A percentile compares a stretch with the other conserved stretches of the same genome.
Conservation (phyloP, 2,888 invertebrate genomes). For the Crepidodera aurea region DNA sequence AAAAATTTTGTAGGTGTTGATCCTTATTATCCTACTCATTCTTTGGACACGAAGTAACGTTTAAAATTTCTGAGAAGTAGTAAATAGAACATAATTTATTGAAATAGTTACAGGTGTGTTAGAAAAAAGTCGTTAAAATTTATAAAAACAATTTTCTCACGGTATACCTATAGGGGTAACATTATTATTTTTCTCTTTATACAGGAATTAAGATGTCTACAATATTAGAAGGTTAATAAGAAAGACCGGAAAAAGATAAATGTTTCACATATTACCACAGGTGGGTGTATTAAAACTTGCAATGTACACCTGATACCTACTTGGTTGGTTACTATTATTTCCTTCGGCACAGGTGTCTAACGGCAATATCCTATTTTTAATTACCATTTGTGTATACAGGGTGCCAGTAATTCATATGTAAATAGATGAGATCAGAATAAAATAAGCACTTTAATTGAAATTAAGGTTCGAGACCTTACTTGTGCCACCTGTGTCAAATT, state of each 20-base stretch:
- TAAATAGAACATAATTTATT: neutral
- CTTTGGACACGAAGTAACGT: too few species aligned
- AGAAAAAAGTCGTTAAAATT: neutral
- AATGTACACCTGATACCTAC: neutral
- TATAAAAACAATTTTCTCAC: conserved; percentile 3
- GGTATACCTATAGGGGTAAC: conserved; percentile 6
- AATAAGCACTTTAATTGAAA: too few species aligned
- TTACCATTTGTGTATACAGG: neutral
- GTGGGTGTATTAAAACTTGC: neutral
- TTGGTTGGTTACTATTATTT: neutral
- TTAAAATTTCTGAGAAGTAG: too few species aligned
- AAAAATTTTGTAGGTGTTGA: too few species aligned
- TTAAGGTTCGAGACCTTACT: too few species aligned
- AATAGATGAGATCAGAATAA: too few species aligned
- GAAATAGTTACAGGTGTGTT: neutral
- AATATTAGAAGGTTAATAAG: neutral
- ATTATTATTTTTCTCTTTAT: neutral
- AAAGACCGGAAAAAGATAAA: neutral
- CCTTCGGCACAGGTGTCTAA: neutral
- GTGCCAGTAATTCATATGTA: too few species aligned
- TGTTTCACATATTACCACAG: neutral
- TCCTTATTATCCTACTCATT: too few species aligned
- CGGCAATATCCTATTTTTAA: neutral
- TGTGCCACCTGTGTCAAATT: too few species aligned
- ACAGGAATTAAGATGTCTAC: conserved; percentile 2